These are phyloP conservation scores for Netta rufina DNA, from an alignment of 2,797 vertebrate species.

Conservation along the genomic window DNA sequence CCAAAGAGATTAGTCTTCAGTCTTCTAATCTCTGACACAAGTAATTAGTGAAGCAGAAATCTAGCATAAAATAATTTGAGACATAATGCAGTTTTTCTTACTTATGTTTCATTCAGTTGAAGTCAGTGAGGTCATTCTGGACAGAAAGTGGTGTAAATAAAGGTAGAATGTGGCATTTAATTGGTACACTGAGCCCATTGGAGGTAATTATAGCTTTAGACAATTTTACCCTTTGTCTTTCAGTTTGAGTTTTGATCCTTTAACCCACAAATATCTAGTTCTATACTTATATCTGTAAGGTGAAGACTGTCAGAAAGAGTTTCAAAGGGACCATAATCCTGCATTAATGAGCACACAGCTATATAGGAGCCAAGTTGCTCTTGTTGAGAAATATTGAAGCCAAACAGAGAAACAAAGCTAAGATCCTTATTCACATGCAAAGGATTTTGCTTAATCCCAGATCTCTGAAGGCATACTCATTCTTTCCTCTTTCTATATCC, in stretches of 20 bases:
- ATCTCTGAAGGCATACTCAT: constrained; percentile 56
- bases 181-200: constrained; percentile 8
- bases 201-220: constrained; percentile 48
- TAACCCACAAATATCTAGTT: constrained; percentile 50
- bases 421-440: constrained; percentile 50
- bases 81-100: not conserved
- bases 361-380: constrained; percentile 47
- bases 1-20: not conserved
- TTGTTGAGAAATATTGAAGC: constrained; percentile 59
- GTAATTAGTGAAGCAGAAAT: not conserved
- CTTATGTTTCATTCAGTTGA: not conserved
- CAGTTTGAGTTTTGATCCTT: constrained; percentile 41
- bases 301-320: constrained; percentile 55
- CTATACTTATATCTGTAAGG: constrained; percentile 20
- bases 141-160: constrained; percentile 5
- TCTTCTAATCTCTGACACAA: not conserved
- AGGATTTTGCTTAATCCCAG: constrained; percentile 59
- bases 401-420: constrained; percentile 62
- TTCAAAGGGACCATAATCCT: constrained; percentile 69
- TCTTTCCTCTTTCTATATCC: constrained; percentile 20
- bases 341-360: constrained; percentile 61
- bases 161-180: not conserved
- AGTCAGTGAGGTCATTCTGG: constrained; percentile 1
- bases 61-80: not conserved
- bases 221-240: constrained; percentile 47